Evolutionary conservation across 2,888 invertebrate genomes (phyloP), one percentile per base, ranked within the genome.

Genomic region (Drymonia ruficornis): DNA sequence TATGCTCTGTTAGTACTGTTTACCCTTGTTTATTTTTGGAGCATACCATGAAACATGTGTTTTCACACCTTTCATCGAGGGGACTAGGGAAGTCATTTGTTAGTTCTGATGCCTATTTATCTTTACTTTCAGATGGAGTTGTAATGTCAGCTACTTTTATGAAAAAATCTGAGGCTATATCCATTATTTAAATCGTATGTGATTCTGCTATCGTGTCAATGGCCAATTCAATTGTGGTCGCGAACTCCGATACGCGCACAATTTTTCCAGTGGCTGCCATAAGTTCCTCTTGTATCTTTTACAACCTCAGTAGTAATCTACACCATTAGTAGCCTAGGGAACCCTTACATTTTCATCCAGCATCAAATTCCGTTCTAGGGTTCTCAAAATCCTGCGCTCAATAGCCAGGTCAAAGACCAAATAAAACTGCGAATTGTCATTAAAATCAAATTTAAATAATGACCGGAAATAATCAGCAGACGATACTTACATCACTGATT

Each of bases 11-110:
- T n/a, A n/a, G 47, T 55, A 46, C 44, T 46, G 64, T 60, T 56
- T 28, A 67, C 58, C 54, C 56, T 46, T n/a, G 53, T 58, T 58
- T 70, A 70, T 70, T 70, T 70, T 56, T 55, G 58, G 68, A 55
- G 56, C 58, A 5, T 18, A 18, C 34, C 70, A 55, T 45, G 52
- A 55, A 53, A 54, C 65, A 63, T 55, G 59, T 59, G 70, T 66
- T 56, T 63, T 61, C 62, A 51, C 54, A 67, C 67, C 61, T 69
- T 56, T 50, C 50, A 52, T 28, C 28, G 28, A 12, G 3, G 18
- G n/a, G n/a, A 19, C 18, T 18, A 49, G 59, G 34, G 51, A 48
- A 34, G 18, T 16, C 47, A 34, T 47, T 18, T 47, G 31, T 47
- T 34, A 47, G 34, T 12, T 47, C 9, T 2, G 12, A 45, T 28